Conservation (phyloP, 1,140 invertebrate species). For the Nephotettix cincticeps region DNA sequence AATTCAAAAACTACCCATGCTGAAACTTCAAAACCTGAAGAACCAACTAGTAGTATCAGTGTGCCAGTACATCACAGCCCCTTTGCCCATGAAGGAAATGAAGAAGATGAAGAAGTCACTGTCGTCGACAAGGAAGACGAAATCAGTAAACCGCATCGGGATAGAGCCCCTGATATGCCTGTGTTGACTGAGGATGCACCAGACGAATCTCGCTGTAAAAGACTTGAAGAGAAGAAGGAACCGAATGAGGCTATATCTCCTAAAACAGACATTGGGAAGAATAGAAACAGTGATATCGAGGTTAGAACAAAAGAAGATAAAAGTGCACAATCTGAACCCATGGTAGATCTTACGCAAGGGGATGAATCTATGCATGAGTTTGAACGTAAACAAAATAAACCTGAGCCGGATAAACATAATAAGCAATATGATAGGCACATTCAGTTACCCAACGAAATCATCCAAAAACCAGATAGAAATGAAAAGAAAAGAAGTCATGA, state of each 20-base stretch:
- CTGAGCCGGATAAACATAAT: neutral
- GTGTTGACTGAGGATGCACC: neutral
- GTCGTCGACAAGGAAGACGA: slow-evolving; percentile 12
- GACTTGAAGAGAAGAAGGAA: too few species aligned
- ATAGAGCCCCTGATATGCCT: slow-evolving; percentile 2
- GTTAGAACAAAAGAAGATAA: neutral
- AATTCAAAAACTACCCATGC: neutral
- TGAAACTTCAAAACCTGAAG: neutral
- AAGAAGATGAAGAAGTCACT: slow-evolving; percentile 1
- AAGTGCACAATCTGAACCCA: slow-evolving; percentile 1
- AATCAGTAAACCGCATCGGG: neutral
- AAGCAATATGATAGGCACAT: neutral
- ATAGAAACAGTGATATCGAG: neutral
- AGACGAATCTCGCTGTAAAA: too few species aligned
- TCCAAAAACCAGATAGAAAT: neutral
- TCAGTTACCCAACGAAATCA: neutral
- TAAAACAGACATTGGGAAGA: too few species aligned
- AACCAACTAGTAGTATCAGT: neutral
- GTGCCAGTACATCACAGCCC: neutral
- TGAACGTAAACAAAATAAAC: neutral
- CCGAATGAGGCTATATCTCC: too few species aligned
- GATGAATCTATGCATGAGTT: slow-evolving; percentile 1
- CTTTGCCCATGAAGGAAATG: neutral
- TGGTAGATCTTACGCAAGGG: neutral
- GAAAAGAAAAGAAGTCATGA: neutral